A percentile compares a stretch with the other conserved stretches of the same genome.
Evolutionary conservation across 2,113 vertebrate species (phyloP).

Genomic region (Crotalus horridus): DNA sequence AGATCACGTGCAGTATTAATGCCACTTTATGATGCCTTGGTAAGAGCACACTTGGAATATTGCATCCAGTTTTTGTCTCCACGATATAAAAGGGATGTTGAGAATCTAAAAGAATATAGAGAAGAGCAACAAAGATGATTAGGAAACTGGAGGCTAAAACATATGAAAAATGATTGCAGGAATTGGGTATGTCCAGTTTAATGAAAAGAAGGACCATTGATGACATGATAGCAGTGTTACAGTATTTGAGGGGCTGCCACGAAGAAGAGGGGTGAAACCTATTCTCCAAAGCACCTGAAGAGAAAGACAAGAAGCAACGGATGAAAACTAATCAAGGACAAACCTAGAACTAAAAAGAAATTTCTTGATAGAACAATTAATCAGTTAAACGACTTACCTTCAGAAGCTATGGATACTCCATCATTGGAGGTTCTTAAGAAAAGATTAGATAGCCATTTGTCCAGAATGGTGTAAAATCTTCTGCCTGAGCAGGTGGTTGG

Average conservation of each 20-base stretch:
- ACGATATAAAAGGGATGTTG: not conserved
- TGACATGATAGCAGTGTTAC: not conserved
- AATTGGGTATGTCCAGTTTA: not conserved
- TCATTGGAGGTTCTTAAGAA: not conserved
- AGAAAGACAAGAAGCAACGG: not conserved
- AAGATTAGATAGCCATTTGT: not conserved
- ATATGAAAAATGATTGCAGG: not conserved
- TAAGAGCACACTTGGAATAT: not conserved
- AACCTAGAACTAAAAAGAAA: not conserved
- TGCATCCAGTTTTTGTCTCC: not conserved
- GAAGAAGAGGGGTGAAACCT: not conserved
- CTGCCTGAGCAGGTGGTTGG: not conserved
- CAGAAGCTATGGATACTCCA: not conserved
- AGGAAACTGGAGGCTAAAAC: not conserved
- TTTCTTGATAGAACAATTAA: not conserved
- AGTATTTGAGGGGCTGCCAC: not conserved
- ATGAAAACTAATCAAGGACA: not conserved
- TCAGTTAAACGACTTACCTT: not conserved
- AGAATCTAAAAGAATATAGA: not conserved
- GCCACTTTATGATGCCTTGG: not conserved
- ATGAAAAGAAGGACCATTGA: not conserved
- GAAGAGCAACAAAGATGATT: not conserved
- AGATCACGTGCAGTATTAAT: not conserved
- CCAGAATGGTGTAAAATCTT: not conserved
- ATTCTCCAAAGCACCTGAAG: not conserved